These are phyloP conservation scores for Dromaius novaehollandiae DNA, from an alignment of 2,113 vertebrate genomes.

Conservation along the genomic window DNA sequence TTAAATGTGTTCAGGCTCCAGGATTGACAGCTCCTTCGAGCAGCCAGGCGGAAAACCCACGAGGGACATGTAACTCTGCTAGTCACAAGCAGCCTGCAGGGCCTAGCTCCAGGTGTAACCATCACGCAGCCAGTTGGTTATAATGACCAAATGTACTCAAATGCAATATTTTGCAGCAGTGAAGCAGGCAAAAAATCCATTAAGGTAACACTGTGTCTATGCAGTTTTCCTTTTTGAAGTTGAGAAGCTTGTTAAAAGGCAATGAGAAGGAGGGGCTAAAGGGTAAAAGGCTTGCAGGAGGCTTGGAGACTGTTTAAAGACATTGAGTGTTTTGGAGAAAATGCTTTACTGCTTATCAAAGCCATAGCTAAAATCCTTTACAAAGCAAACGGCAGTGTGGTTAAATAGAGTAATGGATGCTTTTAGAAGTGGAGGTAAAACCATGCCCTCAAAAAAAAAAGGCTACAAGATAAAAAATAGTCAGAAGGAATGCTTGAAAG, in stretches of 20 bases:
- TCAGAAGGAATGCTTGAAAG: not conserved
- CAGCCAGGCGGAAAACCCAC: not conserved
- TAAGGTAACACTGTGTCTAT: not conserved
- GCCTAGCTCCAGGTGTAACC: not conserved
- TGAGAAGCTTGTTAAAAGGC: not conserved
- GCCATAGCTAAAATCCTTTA: not conserved
- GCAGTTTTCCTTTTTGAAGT: not conserved
- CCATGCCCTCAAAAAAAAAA: not conserved
- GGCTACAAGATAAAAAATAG: not conserved
- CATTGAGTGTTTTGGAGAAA: not conserved
- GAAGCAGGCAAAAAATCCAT: not conserved
- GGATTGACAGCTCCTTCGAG: not conserved
- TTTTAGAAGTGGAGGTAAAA: not conserved
- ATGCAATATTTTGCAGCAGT: not conserved
- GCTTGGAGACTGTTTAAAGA: not conserved
- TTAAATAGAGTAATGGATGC: not conserved
- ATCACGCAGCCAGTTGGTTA: not conserved
- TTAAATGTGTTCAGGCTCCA: not conserved
- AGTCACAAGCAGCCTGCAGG: not conserved
- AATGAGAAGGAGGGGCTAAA: not conserved
- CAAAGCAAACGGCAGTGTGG: not conserved
- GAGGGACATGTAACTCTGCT: not conserved
- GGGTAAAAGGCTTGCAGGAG: not conserved
- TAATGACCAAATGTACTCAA: not conserved
- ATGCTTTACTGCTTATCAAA: not conserved